Evolutionary conservation across 1,140 invertebrate genomes (phyloP), one percentile per base, ranked within the genome.

Genomic region (Brachionus angularis): DNA sequence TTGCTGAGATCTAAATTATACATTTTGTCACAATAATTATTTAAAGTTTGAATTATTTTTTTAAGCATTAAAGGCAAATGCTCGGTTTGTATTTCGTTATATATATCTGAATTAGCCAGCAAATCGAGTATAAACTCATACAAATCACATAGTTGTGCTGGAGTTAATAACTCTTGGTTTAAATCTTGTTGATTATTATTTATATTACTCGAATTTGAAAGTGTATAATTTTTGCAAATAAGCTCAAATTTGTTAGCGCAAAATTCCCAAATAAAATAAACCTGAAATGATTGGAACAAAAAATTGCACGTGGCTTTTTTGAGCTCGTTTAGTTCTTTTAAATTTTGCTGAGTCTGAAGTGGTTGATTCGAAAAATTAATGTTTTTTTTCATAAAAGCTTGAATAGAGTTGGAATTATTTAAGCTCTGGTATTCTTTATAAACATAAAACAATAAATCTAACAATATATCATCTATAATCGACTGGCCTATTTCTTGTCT

Each of bases 241-340:
- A 84, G 84, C 53, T 86, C 83, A 77, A 89, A 90, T 64, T 88
- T 80, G 47, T 85, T 84, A 2, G 87, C 88, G 71, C 89, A 85
- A 77, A 89, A 91, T 72, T 87, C 85, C 91, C 91, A 94, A 49
- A 94, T 87, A 76, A 91, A 93, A 50, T 87, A 87, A 1, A 89
- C 87, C 76, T 93, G 90, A 52, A 93, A 83, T 1, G 89, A 89
- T 31, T 88, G 87, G 77, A 95, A 90, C 16, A 95, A 78, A 25
- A 93, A 81, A 79, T 92, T 93, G 0, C 89, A 90, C 12, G 67
- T 39, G 16, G 67, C 25, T 36, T 50, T 50, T 39, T 44, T 36
- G 4, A 70, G 23, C 8, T 70, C 67, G 25, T 52, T 70, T 0
- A 23, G 31, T 18, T 70, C 46, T 52, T 53, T 50, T 31, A 29